Evolutionary conservation across 1,140 invertebrate species (phyloP).

Genomic region (Tenebrio molitor): DNA sequence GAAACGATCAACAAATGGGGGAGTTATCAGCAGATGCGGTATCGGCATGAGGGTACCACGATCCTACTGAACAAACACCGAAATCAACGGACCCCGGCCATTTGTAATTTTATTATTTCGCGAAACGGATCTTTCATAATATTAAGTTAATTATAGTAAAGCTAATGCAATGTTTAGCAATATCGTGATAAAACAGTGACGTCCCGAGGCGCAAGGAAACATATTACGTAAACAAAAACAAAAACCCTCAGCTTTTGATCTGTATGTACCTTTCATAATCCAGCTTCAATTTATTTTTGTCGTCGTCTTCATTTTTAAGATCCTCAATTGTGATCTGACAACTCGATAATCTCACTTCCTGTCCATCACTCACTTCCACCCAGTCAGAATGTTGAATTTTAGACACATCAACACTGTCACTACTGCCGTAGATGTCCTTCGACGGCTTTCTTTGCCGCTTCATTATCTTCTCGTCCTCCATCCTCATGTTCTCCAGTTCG

Average conservation of each 20-base stretch:
- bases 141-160: not conserved
- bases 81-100: no score
- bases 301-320: constrained; percentile 30
- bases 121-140: constrained; percentile 7
- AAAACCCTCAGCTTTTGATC: not conserved
- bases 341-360: constrained; percentile 66
- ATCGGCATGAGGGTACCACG: not conserved
- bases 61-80: not conserved
- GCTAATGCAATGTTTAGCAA: constrained; percentile 4
- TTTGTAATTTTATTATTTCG: not conserved
- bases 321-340: constrained; percentile 67
- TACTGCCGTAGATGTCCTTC: constrained; percentile 50
- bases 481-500: constrained; percentile 71
- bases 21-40: not conserved
- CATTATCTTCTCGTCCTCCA: constrained; percentile 65
- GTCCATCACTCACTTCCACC: constrained; percentile 65
- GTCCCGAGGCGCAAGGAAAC: constrained; percentile 3
- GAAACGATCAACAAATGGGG: constrained; percentile 1
- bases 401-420: constrained; percentile 48
- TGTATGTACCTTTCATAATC: constrained; percentile 49
- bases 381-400: constrained; percentile 68
- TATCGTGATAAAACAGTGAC: constrained; percentile 8
- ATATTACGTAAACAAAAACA: constrained; percentile 1
- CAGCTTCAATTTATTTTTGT: constrained; percentile 48
- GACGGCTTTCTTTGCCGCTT: constrained; percentile 63